Evolutionary conservation across 2,888 invertebrate species (phyloP).

Genomic region (Scrobipalpa costella): DNA sequence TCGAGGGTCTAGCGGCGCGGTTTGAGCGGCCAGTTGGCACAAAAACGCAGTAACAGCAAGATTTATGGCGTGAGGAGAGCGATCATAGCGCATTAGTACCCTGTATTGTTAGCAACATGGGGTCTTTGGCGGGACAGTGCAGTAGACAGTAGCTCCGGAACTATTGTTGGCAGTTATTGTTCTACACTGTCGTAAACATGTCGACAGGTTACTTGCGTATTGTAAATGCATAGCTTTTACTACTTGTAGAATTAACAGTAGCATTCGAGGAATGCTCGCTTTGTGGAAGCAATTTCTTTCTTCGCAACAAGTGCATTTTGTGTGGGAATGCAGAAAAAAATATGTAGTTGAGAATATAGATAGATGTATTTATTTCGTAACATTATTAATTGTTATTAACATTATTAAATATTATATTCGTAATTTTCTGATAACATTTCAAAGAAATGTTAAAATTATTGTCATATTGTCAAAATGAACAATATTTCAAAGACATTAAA

Average conservation of each 20-base stretch:
- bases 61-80: slow-evolving; percentile 71
- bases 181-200: slow-evolving; percentile 71
- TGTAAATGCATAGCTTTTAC: slow-evolving; percentile 21
- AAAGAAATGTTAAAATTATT: no score
- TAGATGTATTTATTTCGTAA: not conserved
- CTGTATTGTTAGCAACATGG: slow-evolving; percentile 69
- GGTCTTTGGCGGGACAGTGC: slow-evolving; percentile 54
- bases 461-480: no score
- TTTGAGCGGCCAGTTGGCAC: slow-evolving; percentile 33
- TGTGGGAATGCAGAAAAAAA: slow-evolving; percentile 23
- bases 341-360: not conserved
- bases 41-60: slow-evolving; percentile 62
- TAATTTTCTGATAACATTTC: no score
- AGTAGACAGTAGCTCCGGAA: slow-evolving; percentile 50
- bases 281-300: slow-evolving; percentile 27
- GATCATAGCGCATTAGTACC: slow-evolving; percentile 79
- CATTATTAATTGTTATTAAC: no score
- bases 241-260: slow-evolving; percentile 42
- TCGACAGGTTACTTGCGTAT: slow-evolving; percentile 63
- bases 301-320: slow-evolving; percentile 20
- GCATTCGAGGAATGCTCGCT: slow-evolving; percentile 41
- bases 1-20: slow-evolving; percentile 34
- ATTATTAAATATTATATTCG: no score
- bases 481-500: no score
- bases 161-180: slow-evolving; percentile 47